Evolutionary conservation across 2,888 invertebrate genomes (phyloP).

Genomic region (Mantis religiosa): DNA sequence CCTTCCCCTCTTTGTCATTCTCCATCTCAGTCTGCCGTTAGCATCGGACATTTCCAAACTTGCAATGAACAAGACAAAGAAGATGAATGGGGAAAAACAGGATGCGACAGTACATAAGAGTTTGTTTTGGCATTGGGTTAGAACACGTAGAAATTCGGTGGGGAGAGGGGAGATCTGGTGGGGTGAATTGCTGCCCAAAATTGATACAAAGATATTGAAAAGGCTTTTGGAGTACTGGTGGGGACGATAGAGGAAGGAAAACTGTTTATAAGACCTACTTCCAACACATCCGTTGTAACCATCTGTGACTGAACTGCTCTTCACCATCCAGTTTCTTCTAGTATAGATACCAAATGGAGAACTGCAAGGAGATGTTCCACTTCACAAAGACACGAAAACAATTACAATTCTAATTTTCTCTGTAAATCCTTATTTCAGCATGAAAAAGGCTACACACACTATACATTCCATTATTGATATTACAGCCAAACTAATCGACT

Average conservation of each 20-base stretch:
- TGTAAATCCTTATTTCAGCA: no score
- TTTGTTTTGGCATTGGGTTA: neutral
- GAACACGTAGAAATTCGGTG: neutral
- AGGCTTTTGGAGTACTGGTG: neutral
- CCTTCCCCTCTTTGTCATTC: neutral
- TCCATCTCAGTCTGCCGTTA: neutral
- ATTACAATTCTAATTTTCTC: no score
- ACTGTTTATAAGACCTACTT: neutral
- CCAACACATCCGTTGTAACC: no score
- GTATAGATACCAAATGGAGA: no score
- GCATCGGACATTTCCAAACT: neutral
- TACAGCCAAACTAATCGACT: no score
- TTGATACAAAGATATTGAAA: neutral
- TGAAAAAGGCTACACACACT: no score
- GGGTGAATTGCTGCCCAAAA: neutral
- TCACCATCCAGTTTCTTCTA: no score
- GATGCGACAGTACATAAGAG: neutral
- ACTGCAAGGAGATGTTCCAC: no score
- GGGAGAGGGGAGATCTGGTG: neutral
- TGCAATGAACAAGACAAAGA: neutral
- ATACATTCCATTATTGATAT: no score
- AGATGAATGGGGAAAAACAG: neutral
- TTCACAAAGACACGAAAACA: no score
- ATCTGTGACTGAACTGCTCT: no score
- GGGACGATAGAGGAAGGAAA: neutral